A percentile compares a stretch with the other conserved stretches of the same genome.
phyloP scores from a whole-genome alignment of 2,797 vertebrate species.

The Myotis myotis region DNA sequence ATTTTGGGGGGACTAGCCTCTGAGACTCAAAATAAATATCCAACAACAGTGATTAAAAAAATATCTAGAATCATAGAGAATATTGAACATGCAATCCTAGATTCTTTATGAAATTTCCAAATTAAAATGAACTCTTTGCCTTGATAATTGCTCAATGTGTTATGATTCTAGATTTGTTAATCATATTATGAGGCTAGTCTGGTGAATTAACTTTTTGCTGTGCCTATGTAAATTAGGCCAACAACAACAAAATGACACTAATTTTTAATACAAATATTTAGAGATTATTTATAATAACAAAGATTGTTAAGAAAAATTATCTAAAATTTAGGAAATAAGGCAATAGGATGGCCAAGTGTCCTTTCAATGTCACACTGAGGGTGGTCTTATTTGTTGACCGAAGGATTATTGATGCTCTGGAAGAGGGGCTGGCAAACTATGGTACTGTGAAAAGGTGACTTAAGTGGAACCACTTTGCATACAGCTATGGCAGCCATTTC shows the following conservation, averaged over 20 bases:
- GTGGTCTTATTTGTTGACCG: neutral
- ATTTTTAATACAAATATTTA: neutral
- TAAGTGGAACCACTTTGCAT: neutral
- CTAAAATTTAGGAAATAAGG: neutral
- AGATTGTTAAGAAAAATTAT: neutral
- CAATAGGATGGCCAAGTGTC: neutral
- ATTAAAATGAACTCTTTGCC: neutral
- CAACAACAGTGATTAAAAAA: neutral
- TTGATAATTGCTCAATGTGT: neutral
- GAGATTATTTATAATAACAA: neutral
- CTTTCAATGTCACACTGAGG: neutral
- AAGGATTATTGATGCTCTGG: neutral
- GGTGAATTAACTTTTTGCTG: neutral
- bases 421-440: neutral
- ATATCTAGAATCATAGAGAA: neutral
- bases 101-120: neutral
- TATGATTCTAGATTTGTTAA: neutral
- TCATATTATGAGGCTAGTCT: neutral
- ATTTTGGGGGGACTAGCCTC: neutral
- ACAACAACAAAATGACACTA: neutral
- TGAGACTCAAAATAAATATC: neutral
- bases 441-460: neutral
- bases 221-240: neutral
- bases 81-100: neutral
- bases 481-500: neutral